These are phyloP conservation scores for Forbesichthys papilliferus DNA, from an alignment of 2,113 vertebrate genomes.

Conservation along the genomic window DNA sequence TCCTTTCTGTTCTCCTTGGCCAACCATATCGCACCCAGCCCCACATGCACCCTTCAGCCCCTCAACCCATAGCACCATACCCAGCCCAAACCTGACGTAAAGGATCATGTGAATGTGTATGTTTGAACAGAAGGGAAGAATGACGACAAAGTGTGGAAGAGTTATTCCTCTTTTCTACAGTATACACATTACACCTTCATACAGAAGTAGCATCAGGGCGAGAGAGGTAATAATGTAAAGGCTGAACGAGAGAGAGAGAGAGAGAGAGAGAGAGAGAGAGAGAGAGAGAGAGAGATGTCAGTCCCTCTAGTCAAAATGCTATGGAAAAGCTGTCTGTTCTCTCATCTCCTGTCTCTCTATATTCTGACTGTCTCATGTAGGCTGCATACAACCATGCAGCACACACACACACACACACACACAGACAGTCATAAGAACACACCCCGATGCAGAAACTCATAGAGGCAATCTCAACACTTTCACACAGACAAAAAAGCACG, in stretches of 20 bases:
- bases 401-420: slow-evolving; percentile 10
- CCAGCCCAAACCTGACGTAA: slow-evolving; percentile 48
- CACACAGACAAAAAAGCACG: neutral
- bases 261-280: neutral
- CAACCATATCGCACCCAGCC: neutral
- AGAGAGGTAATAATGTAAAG: no score
- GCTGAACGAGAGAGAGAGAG: neutral
- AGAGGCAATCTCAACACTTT: no score
- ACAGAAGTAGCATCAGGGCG: neutral
- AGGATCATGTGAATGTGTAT: slow-evolving; percentile 8
- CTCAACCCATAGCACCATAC: slow-evolving; percentile 47
- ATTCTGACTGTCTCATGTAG: slow-evolving; percentile 21
- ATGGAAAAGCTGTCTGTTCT: slow-evolving; percentile 28
- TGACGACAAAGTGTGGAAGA: neutral
- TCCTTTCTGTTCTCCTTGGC: neutral
- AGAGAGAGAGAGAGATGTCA: slow-evolving; percentile 11
- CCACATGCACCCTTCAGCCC: slow-evolving; percentile 22
- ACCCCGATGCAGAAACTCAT: slow-evolving; percentile 31
- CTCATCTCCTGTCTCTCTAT: slow-evolving; percentile 5
- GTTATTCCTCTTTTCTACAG: neutral
- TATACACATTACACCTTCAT: neutral
- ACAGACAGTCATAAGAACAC: slow-evolving; percentile 1
- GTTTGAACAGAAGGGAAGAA: neutral
- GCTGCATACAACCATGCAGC: slow-evolving; percentile 41
- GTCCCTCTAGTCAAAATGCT: slow-evolving; percentile 23